Conservation (phyloP, 2,797 vertebrate species). For the Cirrhinus molitorella region DNA sequence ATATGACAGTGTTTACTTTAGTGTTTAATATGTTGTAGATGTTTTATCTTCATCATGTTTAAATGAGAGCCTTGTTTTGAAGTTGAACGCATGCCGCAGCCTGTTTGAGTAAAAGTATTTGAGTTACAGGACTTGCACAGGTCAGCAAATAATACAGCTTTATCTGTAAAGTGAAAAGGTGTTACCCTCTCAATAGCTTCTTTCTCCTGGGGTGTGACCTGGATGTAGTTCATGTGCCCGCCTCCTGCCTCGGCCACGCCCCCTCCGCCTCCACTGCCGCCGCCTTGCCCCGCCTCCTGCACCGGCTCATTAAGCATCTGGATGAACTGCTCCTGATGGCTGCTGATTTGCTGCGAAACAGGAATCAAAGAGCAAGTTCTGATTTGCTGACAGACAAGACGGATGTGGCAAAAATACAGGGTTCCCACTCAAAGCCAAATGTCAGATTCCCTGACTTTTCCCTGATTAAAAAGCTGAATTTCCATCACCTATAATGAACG, state of each 20-base stretch:
- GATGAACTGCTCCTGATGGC: slow-evolving; percentile 96
- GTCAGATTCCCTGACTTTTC: no score
- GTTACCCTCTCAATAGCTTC: slow-evolving; percentile 98
- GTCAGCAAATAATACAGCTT: not conserved
- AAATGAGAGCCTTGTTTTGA: not conserved
- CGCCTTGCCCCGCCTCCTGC: slow-evolving; percentile 82
- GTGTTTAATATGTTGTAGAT: no score
- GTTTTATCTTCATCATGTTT: no score
- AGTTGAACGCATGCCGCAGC: not conserved
- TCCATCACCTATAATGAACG: no score
- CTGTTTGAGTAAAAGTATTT: no score
- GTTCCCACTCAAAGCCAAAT: no score
- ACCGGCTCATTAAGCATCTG: slow-evolving; percentile 96
- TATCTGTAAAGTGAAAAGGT: no score
- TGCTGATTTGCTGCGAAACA: slow-evolving; percentile 82
- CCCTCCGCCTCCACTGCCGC: slow-evolving; percentile 70
- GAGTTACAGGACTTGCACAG: not conserved
- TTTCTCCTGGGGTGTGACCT: slow-evolving; percentile 98
- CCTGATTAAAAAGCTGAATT: no score
- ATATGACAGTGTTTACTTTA: not conserved
- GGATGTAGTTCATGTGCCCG: slow-evolving; percentile 93
- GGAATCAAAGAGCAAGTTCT: not conserved
- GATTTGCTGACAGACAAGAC: not conserved
- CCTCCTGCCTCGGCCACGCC: slow-evolving; percentile 81
- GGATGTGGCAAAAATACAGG: no score